Percentiles rank a stretch among this genome's conserved stretches.
phyloP scores from a whole-genome alignment of 2,113 vertebrate genomes.

The Syngnathus scovelli region DNA sequence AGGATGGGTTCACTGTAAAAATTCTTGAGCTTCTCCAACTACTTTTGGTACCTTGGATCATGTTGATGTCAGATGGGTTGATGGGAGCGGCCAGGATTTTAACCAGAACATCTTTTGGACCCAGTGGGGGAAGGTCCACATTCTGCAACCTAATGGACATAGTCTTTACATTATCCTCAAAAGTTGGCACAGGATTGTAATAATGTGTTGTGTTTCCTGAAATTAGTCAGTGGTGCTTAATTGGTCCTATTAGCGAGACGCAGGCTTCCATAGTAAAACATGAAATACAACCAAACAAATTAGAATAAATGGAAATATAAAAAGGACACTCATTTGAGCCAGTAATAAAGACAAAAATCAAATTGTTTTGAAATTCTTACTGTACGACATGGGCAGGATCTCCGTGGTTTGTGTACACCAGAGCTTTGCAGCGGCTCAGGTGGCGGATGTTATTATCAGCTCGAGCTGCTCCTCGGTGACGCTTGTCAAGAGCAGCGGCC shows the following conservation, averaged over 20 bases:
- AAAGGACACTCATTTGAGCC: not conserved
- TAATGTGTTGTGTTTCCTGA: not conserved
- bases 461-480: not conserved
- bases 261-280: too few species aligned
- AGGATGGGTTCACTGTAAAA: too few species aligned
- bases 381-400: constrained; percentile 63
- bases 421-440: constrained; percentile 43
- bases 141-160: constrained; percentile 73
- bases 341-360: not conserved
- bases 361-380: constrained; percentile 51
- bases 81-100: constrained; percentile 90
- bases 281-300: not conserved
- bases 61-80: constrained; percentile 94
- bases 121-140: constrained; percentile 63
- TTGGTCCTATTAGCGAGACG: too few species aligned
- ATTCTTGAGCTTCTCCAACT: not conserved
- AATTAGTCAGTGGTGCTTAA: too few species aligned
- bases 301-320: not conserved
- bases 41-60: constrained; percentile 84
- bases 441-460: constrained; percentile 10
- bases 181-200: not conserved
- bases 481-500: not conserved
- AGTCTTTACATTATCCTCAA: not conserved
- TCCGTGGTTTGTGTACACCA: constrained; percentile 65
- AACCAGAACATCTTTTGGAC: constrained; percentile 72